Evolutionary conservation across 2,888 invertebrate genomes (phyloP), one percentile per base, ranked within the genome.

Genomic region (Ceratothoa steindachneri): DNA sequence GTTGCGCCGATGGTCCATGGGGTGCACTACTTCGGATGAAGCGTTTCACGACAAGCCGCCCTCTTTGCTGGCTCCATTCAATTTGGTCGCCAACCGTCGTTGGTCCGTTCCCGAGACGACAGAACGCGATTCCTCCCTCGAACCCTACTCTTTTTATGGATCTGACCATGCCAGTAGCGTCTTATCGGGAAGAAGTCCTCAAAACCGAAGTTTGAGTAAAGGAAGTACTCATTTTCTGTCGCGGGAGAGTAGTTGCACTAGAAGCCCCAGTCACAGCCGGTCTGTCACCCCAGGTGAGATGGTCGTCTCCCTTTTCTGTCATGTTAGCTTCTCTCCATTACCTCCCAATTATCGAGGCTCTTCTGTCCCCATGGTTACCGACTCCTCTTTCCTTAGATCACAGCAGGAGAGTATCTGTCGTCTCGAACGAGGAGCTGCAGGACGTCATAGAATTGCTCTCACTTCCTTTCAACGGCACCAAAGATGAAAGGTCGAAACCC

Each of bases 31-130:
- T 55, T 27, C 71, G 19, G 31, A 27, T 15, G 76, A 76, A 27
- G 73, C 67, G 24, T 76, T 70, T 67, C 65, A 69, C 27, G 28
- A 67, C 28, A 73, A 60, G 19, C 12, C 12, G 1, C 12, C 15
- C 22, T 28, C 66, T 29, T 69, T 52, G 30, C 67, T 76, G 28
- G 71, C 69, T 19, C 71, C 73, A 41, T 76, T 76, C 22, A 76
- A 68, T 30, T 65, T 76, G 15, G 67, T 76, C 30, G 76, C 73
- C 19, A 73, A 67, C 30, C 66, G 76, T 31, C 67, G 76, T 1
- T 76, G 76, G 76, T 76, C 76, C 19, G 76, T 76, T 24, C 76
- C 76, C 24, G 76, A 76, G 30, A 73, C 76, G 30, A 73, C 69
- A 51, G 76, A 76, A 41, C 71, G 70, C 9, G 76, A 73, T 29